These are phyloP conservation scores for Isotomurus palustris DNA, from an alignment of 2,888 invertebrate species.

Conservation along the genomic window DNA sequence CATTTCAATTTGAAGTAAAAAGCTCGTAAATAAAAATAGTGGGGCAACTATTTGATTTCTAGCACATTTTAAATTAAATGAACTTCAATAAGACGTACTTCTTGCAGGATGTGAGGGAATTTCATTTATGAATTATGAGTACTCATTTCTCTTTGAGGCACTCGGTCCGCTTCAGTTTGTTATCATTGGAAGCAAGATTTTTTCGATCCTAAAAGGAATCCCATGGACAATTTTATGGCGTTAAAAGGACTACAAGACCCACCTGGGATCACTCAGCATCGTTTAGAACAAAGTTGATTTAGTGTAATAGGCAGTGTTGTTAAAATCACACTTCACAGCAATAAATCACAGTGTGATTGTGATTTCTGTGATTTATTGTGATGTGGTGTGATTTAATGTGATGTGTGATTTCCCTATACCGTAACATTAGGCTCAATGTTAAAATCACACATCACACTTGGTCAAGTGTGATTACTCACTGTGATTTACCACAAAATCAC, in stretches of 20 bases:
- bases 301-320: slow-evolving; percentile 34
- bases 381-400: too few relatives aligned
- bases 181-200: background rate
- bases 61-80: slow-evolving; percentile 40
- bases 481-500: too few relatives aligned
- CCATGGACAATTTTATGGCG: slow-evolving; percentile 36
- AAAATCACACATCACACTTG: too few relatives aligned
- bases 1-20: slow-evolving; percentile 19
- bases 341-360: too few relatives aligned
- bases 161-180: background rate
- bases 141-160: slow-evolving; percentile 9
- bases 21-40: slow-evolving; percentile 8
- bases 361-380: too few relatives aligned
- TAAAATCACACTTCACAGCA: too few relatives aligned
- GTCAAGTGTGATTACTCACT: too few relatives aligned
- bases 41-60: slow-evolving; percentile 32
- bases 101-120: background rate
- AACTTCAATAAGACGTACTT: background rate
- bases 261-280: slow-evolving; percentile 34
- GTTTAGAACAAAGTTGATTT: slow-evolving; percentile 33
- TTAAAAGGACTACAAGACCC: slow-evolving; percentile 27
- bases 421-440: too few relatives aligned
- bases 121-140: slow-evolving; percentile 1
- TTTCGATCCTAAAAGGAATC: slow-evolving; percentile 17
- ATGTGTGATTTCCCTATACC: too few relatives aligned